Evolutionary conservation across 2,113 vertebrate genomes (phyloP).

Genomic region (Lampris megalopsis): DNA sequence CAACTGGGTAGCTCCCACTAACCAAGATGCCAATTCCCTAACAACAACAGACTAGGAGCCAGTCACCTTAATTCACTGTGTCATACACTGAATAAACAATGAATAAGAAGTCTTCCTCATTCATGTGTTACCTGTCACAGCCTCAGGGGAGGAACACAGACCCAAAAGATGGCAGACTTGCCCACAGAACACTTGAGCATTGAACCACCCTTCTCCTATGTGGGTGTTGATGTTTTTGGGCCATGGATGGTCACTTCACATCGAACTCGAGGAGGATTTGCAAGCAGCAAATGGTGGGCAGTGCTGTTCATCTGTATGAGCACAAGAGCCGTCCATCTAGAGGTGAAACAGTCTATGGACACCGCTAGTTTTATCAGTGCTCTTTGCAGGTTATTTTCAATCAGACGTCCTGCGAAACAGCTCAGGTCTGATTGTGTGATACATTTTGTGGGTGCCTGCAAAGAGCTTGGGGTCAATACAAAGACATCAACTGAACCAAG

Average conservation of each 20-base stretch:
- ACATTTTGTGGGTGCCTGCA: not conserved
- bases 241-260: not conserved
- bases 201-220: not conserved
- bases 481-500: not conserved
- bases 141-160: no score
- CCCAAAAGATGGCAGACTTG: no score
- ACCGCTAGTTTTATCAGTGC: constrained; percentile 3
- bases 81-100: no score
- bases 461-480: not conserved
- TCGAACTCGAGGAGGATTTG: not conserved
- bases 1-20: no score
- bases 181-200: no score
- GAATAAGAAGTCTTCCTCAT: no score
- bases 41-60: no score
- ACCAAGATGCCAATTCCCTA: no score
- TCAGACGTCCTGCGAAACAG: not conserved
- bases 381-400: not conserved
- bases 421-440: not conserved
- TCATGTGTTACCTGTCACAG: no score
- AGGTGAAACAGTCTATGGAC: not conserved
- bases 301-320: not conserved
- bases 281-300: not conserved
- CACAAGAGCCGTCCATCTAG: not conserved
- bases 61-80: no score
- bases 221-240: not conserved